These are phyloP conservation scores for Samia ricini DNA, from an alignment of 1,140 invertebrate species.

Conservation along the genomic window DNA sequence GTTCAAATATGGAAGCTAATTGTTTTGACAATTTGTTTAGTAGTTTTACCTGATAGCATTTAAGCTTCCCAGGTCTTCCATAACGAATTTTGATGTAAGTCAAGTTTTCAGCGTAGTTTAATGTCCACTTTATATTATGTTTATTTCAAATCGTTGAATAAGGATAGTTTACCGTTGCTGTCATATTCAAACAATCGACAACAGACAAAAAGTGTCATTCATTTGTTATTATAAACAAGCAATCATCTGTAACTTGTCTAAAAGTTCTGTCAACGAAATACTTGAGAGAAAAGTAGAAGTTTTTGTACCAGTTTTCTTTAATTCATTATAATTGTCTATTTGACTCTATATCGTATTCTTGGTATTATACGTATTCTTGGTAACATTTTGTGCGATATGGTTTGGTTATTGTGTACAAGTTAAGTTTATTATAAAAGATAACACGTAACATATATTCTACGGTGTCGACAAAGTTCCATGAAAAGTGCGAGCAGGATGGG, in stretches of 20 bases:
- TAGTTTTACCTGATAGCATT: slow-evolving; percentile 44
- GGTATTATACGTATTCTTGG: too few species aligned
- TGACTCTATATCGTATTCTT: too few species aligned
- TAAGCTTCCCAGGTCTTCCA: not conserved
- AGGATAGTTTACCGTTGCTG: not conserved
- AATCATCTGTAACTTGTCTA: not conserved
- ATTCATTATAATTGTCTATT: too few species aligned
- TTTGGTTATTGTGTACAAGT: too few species aligned
- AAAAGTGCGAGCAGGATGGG: too few species aligned
- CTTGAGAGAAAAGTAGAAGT: too few species aligned
- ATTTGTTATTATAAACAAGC: not conserved
- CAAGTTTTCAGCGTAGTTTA: not conserved
- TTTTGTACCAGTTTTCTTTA: too few species aligned
- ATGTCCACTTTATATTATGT: not conserved
- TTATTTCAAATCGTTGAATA: not conserved
- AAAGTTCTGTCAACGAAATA: not conserved
- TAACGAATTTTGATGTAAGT: not conserved
- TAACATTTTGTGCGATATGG: too few species aligned
- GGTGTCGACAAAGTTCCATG: too few species aligned
- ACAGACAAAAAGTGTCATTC: not conserved
- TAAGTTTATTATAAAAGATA: too few species aligned
- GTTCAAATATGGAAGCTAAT: slow-evolving; percentile 43
- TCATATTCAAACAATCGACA: not conserved
- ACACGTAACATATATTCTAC: too few species aligned
- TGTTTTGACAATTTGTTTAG: slow-evolving; percentile 1